A percentile compares a stretch with the other conserved stretches of the same genome.
Conservation (phyloP, 2,113 vertebrate species). For the Lampris incognitus region DNA sequence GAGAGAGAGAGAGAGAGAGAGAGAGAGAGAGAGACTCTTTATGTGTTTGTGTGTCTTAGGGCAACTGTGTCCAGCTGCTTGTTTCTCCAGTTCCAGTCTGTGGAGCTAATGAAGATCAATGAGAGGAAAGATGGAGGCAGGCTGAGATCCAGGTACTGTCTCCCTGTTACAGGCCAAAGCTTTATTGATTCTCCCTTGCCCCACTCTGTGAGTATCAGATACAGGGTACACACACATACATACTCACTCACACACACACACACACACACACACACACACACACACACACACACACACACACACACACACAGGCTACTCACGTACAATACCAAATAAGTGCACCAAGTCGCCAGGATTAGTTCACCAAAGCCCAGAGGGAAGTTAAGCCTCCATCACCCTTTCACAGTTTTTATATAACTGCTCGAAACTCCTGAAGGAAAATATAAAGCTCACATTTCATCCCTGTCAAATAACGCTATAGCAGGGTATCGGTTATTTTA, state of each 20-base stretch:
- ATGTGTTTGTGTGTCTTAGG: conserved; percentile 44
- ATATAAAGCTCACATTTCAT: conserved; percentile 73
- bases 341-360: conserved; percentile 49
- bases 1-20: too few relatives aligned
- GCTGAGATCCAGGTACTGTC: conserved; percentile 80
- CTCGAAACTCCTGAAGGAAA: conserved; percentile 73
- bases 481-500: conserved; percentile 54
- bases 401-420: conserved; percentile 62
- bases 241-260: conserved; percentile 23
- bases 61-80: conserved; percentile 50
- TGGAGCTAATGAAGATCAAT: conserved; percentile 84
- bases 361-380: conserved; percentile 55
- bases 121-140: conserved; percentile 75
- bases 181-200: conserved; percentile 80
- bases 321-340: conserved; percentile 60
- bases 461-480: conserved; percentile 70
- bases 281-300: conserved; percentile 23
- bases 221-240: conserved; percentile 60
- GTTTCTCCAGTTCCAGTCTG: conserved; percentile 62
- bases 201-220: conserved; percentile 80
- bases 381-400: conserved; percentile 64
- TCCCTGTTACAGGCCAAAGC: conserved; percentile 79
- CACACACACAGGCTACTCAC: conserved; percentile 19
- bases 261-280: conserved; percentile 10
- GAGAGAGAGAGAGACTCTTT: too few relatives aligned